These are phyloP conservation scores for Ascidia mentula DNA, from an alignment of 23 tunicate genomes.

Conservation along the genomic window DNA sequence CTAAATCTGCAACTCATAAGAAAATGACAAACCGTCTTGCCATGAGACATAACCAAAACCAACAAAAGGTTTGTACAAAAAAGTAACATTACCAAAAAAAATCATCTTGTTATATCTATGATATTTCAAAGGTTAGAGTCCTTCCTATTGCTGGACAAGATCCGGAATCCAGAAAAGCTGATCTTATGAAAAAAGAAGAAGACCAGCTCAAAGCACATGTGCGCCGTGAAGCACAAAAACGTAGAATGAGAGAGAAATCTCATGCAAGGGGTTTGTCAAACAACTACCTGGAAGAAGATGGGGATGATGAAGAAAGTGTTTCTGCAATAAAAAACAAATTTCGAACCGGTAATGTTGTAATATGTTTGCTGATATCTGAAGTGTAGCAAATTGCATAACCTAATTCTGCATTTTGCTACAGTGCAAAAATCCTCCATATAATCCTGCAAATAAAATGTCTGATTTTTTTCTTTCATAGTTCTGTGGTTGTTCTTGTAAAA, in stretches of 20 bases:
- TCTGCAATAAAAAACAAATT: constrained; percentile 76
- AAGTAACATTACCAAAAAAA: not conserved
- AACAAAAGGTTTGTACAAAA: constrained; percentile 48
- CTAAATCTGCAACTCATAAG: constrained; percentile 90
- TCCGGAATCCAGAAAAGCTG: constrained; percentile 87
- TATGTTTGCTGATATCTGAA: no score
- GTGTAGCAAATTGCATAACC: no score
- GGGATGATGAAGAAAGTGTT: constrained; percentile 78
- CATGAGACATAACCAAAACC: constrained; percentile 82
- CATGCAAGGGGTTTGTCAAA: constrained; percentile 79
- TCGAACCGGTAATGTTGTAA: no score
- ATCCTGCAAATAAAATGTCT: no score
- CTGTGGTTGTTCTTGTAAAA: no score
- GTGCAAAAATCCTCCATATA: no score
- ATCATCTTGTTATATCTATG: not conserved
- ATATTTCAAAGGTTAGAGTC: constrained; percentile 67
- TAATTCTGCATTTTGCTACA: no score
- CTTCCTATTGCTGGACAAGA: constrained; percentile 93
- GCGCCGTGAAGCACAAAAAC: constrained; percentile 88
- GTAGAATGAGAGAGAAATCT: constrained; percentile 81
- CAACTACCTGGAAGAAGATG: constrained; percentile 82
- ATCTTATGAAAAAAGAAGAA: constrained; percentile 89
- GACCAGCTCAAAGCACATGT: constrained; percentile 89
- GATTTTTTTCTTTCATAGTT: no score
- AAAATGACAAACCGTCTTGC: constrained; percentile 87